Percentiles rank a stretch among this genome's conserved stretches.
phyloP scores from a whole-genome alignment of 37 sponge, comb jelly and placozoan species.

The Petrosia ficiformis region DNA sequence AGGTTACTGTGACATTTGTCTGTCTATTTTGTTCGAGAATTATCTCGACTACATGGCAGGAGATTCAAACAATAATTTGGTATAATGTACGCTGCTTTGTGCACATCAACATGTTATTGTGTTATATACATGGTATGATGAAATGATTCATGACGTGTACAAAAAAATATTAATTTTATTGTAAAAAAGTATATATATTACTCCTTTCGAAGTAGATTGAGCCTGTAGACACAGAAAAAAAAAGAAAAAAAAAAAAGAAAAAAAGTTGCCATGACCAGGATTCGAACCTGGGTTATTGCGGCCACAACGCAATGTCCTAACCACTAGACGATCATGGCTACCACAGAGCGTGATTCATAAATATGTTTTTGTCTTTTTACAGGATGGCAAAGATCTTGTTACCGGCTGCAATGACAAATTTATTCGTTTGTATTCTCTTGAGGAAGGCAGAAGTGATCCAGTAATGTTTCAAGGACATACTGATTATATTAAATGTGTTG shows the following conservation, averaged over 20 bases:
- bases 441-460: background rate
- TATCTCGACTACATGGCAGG: no score
- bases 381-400: constrained; percentile 56
- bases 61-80: no score
- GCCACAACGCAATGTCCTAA: constrained; percentile 94
- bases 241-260: constrained; percentile 30
- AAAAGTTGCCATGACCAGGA: constrained; percentile 93
- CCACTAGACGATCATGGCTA: constrained; percentile 90
- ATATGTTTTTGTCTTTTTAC: background rate
- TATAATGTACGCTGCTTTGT: no score
- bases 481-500: constrained; percentile 44
- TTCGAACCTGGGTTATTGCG: constrained; percentile 96
- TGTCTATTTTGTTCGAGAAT: no score
- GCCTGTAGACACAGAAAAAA: constrained; percentile 4
- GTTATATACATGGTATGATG: no score
- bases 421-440: constrained; percentile 55
- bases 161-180: background rate
- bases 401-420: constrained; percentile 87
- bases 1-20: no score
- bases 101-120: no score
- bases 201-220: background rate
- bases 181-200: background rate
- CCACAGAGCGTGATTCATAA: background rate
- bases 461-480: constrained; percentile 35
- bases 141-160: no score